Evolutionary conservation across 2,797 vertebrate species (phyloP).

Genomic region (Champsocephalus gunnari): DNA sequence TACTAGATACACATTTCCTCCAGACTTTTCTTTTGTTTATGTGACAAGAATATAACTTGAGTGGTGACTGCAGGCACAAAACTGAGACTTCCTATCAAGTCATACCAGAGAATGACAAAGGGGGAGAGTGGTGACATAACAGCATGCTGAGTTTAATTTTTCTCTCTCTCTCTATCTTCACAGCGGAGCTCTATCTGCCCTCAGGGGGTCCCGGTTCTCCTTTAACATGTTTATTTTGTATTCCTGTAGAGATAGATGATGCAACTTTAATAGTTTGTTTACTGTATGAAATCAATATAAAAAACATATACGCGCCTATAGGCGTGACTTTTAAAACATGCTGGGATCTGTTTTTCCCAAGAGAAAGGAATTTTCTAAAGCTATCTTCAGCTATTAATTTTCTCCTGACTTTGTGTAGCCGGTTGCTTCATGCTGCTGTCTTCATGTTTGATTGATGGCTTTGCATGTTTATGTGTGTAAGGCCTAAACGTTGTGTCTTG

Average conservation of each 20-base stretch:
- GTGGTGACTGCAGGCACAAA: conserved; percentile 13
- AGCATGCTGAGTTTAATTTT: conserved; percentile 62
- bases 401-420: not conserved
- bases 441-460: not conserved
- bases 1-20: conserved; percentile 5
- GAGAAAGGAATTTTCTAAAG: conserved; percentile 5
- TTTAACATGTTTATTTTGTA: conserved; percentile 61
- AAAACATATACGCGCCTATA: not conserved
- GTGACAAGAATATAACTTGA: conserved; percentile 25
- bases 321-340: not conserved
- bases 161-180: conserved; percentile 18
- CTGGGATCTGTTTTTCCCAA: not conserved
- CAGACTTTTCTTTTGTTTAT: not conserved
- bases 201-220: conserved; percentile 12
- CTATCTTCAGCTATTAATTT: conserved; percentile 10
- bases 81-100: conserved; percentile 19
- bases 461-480: not conserved
- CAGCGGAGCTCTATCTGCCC: not conserved
- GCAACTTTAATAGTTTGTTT: conserved; percentile 48
- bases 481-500: conserved; percentile 3
- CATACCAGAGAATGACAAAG: conserved; percentile 5
- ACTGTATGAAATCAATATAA: conserved; percentile 13
- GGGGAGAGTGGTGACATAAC: conserved; percentile 57
- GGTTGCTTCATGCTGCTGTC: not conserved
- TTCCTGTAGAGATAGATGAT: conserved; percentile 30